Base-by-base conservation (phyloP, 2,113 vertebrate species). In the Catharus bicknelli region DNA sequence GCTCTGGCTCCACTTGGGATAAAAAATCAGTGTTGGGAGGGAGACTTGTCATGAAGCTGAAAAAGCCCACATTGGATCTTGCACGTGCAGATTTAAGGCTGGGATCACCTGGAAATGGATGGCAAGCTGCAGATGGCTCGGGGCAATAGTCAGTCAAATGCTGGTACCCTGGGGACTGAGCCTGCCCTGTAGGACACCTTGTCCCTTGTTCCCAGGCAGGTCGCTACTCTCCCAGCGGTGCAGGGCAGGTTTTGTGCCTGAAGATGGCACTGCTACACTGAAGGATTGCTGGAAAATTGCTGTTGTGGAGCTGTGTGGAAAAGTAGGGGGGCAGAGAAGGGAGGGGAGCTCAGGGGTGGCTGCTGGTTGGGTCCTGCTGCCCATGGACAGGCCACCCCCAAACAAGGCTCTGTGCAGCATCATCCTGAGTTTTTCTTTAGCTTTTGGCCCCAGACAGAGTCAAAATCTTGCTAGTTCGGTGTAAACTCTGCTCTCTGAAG, bases 201-300 rank as follows among this genome's bases (percentile, higher is more conserved):
- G 8, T 30, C 17, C 2, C 0, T 13, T 13, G 36, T 25, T 61
- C 32, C 25, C 26, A 3, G 80, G 47, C 47, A 13, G 55, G 30
- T 13, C 20, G 4, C 26, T 7, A 1, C 7, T 62, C 25, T 42
- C 53, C 38, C 26, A 16, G 38, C 7, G 0, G 20, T 30, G 94
- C 77, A 81, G 64, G 43, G 61, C 19, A 30, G 43, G 27, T 6
- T 48, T 10, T 48, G 32, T 45, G 78, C 81, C 95, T 89, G 91
- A 79, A 92, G 95, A 85, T 95, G 95, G 93, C 95, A 95, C 90
- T 95, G 70, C 78, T 36, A 6, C 5, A 76, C 14, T 10, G 70
- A 50, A 61, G 23, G 42, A 82, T n/a, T 7, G 62, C 50, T 32
- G 62, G 48, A 40, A 70, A 63, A 67, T 2, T 2, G 23, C 40